Evolutionary conservation across 2,113 vertebrate genomes (phyloP).

Genomic region (Crotalus helleri): DNA sequence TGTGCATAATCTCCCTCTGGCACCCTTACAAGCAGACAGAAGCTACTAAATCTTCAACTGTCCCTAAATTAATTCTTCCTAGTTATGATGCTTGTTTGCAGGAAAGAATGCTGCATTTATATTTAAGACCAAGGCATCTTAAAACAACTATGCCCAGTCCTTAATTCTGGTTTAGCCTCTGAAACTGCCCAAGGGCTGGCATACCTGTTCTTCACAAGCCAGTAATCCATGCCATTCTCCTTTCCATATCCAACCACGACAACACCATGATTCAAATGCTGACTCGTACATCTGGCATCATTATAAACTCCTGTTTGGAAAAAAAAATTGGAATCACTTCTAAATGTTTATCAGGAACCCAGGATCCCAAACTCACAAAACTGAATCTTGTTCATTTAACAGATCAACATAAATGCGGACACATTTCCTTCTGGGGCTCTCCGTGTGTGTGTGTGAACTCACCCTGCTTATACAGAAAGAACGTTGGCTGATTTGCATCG

Average conservation of each 20-base stretch:
- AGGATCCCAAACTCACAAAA: not conserved
- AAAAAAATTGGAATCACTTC: not conserved
- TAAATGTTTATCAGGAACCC: not conserved
- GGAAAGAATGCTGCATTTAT: not conserved
- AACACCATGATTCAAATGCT: conserved; percentile 79
- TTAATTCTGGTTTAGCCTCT: rapidly evolving
- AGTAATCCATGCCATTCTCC: conserved; percentile 78
- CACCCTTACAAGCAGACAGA: not conserved
- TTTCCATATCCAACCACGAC: conserved; percentile 83
- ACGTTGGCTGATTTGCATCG: conserved; percentile 73
- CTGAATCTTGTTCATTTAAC: not conserved
- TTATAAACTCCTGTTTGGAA: conserved; percentile 79
- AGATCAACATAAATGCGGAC: not conserved
- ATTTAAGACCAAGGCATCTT: not conserved
- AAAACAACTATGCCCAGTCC: not conserved
- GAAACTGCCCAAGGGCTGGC: rapidly evolving
- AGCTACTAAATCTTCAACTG: not conserved
- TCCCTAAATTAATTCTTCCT: not conserved
- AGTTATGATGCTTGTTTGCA: not conserved
- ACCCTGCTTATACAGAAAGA: conserved; percentile 84
- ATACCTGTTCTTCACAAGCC: conserved; percentile 97
- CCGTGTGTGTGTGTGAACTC: not conserved
- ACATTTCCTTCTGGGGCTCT: not conserved
- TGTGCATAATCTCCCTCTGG: not conserved
- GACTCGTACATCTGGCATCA: conserved; percentile 71